Evolutionary conservation across 2,113 vertebrate genomes (phyloP), one percentile per base, ranked within the genome.

Genomic region (Cepphus grylle): DNA sequence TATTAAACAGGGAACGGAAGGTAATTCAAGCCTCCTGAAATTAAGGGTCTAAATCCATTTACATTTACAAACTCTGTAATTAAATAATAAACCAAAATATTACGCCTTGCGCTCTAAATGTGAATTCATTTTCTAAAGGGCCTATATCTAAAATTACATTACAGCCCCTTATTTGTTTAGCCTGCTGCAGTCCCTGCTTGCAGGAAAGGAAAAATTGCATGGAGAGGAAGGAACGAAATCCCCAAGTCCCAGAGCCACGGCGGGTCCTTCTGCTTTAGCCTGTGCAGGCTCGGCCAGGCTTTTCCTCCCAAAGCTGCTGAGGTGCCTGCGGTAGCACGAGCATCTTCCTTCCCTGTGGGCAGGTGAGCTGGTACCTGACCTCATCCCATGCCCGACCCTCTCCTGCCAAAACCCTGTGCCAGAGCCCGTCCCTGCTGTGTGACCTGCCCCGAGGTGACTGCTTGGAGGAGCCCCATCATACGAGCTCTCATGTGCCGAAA

Each of bases 41-140:
- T 92, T 85, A 92, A 96, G 69, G 70, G 79, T 81, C 76, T 70
- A 81, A 96, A 95, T 95, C 52, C 58, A 94, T 94, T 96, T 95
- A 89, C 86, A 76, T 85, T 95, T 94, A 87, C 88, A 96, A 81
- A 90, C 56, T 73, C 86, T 77, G 78, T 94, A 95, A 97, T 94
- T 96, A 96, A 96, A 96, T 96, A 94, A 96, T 93, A 97, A 97
- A 93, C 38, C 71, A 76, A 89, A 94, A 93, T 76, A 96, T 73
- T 79, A 81, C 7, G 2, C 94, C 79, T 95, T 72, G 49, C 7
- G 4, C 67, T 94, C 63, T 62, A 90, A 95, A 95, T 72, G 53
- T 40, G 91, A 82, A 94, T 95, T 93, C 84, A 80, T 74, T 91
- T 79, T 42, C 56, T 45, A 34, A 61, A 81, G 62, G 84, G 69